Conservation (phyloP, 2,113 vertebrate species). For the Tragelaphus buxtoni region DNA sequence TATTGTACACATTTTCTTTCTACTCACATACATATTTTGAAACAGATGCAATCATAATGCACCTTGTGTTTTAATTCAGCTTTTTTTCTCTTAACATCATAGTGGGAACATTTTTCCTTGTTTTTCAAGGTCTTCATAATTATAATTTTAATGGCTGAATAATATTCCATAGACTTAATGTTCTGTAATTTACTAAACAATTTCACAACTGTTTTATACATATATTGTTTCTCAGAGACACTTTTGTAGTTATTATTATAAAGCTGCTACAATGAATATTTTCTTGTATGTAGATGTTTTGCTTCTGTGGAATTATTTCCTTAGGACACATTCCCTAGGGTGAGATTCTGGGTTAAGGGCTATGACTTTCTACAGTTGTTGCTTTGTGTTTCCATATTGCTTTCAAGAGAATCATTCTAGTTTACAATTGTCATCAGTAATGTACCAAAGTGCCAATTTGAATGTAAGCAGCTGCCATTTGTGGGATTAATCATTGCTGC, state of each 20-base stretch:
- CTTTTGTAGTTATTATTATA: conserved; percentile 15
- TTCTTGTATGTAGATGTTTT: conserved; percentile 1
- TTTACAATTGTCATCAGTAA: neutral
- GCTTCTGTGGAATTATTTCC: conserved; percentile 7
- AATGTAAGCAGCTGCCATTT: neutral
- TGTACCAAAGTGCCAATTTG: neutral
- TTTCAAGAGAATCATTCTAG: neutral
- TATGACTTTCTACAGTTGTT: neutral
- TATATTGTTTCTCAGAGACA: conserved; percentile 1
- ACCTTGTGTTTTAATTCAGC: conserved; percentile 3
- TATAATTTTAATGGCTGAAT: conserved; percentile 57
- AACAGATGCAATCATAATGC: neutral
- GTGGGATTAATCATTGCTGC: neutral
- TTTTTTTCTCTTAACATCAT: neutral
- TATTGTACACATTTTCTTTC: neutral
- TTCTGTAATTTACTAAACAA: conserved; percentile 25
- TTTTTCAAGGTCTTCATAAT: conserved; percentile 24
- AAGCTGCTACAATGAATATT: conserved; percentile 5
- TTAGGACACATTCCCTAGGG: neutral
- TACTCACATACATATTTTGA: neutral
- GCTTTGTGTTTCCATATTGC: neutral
- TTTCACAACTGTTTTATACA: conserved; percentile 1
- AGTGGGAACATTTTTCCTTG: neutral
- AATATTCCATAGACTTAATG: conserved; percentile 46
- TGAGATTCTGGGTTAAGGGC: neutral